These are phyloP conservation scores for Hoplodrina blanda DNA, from an alignment of 2,888 invertebrate genomes.

Conservation along the genomic window DNA sequence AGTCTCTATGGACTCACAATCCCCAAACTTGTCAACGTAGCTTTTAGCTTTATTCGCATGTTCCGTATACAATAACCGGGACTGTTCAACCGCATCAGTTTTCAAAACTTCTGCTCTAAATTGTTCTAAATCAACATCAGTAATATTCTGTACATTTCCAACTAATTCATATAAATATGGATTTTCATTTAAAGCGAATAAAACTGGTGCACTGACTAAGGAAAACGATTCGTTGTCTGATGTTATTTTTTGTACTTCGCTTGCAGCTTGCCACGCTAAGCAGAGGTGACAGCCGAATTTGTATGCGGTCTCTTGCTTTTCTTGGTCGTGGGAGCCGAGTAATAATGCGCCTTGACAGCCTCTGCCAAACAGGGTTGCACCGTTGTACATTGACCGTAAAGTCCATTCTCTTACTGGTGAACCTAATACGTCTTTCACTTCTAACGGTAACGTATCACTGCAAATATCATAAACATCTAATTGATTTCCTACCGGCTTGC, in stretches of 20 bases:
- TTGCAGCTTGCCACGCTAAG: conserved; percentile 94
- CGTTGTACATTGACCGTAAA: conserved; percentile 92
- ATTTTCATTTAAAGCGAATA: conserved; percentile 95
- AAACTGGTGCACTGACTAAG: conserved; percentile 95
- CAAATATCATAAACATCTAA: conserved; percentile 75
- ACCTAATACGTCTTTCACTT: conserved; percentile 83
- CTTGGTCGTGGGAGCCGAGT: conserved; percentile 92
- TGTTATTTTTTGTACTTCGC: conserved; percentile 83
- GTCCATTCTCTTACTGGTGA: conserved; percentile 93
- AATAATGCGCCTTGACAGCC: conserved; percentile 95
- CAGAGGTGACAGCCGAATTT: conserved; percentile 95
- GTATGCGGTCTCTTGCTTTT: conserved; percentile 93
- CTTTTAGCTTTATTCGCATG: conserved; percentile 79
- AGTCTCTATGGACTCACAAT: conserved; percentile 80
- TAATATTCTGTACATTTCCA: conserved; percentile 90
- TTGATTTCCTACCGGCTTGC: conserved; percentile 84
- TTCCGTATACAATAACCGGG: conserved; percentile 76
- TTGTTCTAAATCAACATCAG: conserved; percentile 91
- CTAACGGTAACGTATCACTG: conserved; percentile 81
- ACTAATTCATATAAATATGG: conserved; percentile 91
- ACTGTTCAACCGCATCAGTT: conserved; percentile 81
- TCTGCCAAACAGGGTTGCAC: conserved; percentile 92
- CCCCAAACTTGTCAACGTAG: conserved; percentile 80
- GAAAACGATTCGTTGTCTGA: conserved; percentile 91
- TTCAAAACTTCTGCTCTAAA: conserved; percentile 81